Conservation (phyloP, 2,888 invertebrate species). For the Cloeon dipterum region DNA sequence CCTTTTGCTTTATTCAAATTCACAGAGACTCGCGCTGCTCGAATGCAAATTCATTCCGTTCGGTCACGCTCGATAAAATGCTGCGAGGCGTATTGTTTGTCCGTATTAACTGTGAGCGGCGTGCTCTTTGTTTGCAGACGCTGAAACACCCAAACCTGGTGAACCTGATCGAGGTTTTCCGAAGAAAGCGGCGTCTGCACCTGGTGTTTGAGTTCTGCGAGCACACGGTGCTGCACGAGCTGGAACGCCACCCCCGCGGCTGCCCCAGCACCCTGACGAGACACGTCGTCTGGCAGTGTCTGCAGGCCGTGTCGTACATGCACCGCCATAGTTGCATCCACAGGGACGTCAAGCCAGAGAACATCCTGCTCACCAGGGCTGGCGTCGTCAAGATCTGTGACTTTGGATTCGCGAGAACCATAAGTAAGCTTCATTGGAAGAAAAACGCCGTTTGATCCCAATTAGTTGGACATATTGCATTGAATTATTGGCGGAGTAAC, state of each 20-base stretch:
- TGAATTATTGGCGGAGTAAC: too few species aligned
- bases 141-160: conserved; percentile 95
- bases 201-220: conserved; percentile 98
- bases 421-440: conserved; percentile 47
- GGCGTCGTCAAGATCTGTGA: conserved; percentile 95
- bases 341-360: conserved; percentile 96
- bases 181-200: conserved; percentile 83
- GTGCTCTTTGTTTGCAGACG: conserved; percentile 41
- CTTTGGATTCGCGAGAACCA: conserved; percentile 94
- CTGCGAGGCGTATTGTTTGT: too few species aligned
- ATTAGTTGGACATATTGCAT: too few species aligned
- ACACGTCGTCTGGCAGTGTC: conserved; percentile 85
- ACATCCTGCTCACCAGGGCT: conserved; percentile 77
- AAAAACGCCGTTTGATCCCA: too few species aligned
- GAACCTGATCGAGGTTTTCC: conserved; percentile 91
- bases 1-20: conserved; percentile 19
- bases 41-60: too few species aligned
- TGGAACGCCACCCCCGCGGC: conserved; percentile 83
- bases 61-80: too few species aligned
- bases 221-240: conserved; percentile 83
- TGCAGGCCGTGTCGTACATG: conserved; percentile 89
- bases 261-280: conserved; percentile 77
- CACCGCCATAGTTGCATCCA: conserved; percentile 93
- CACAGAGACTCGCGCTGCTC: conserved; percentile 13
- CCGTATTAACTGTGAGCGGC: background rate